Evolutionary conservation across 2,888 invertebrate species (phyloP).

Genomic region (Acrobasis suavella): DNA sequence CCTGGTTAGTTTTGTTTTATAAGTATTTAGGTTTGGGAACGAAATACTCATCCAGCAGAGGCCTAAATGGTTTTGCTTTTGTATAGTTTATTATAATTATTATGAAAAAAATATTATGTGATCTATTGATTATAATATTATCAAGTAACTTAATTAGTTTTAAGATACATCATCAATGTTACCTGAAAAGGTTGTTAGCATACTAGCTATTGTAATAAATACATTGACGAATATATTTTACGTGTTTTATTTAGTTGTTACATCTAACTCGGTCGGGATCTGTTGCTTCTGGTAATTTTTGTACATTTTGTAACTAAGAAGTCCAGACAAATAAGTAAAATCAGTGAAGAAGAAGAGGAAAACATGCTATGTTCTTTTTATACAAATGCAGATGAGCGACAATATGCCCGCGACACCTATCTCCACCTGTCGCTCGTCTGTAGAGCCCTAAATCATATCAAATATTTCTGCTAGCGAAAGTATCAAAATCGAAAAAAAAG

Average conservation of each 20-base stretch:
- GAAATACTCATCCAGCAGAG: constrained; percentile 23
- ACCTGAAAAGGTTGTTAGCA: constrained; percentile 24
- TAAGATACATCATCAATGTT: constrained; percentile 54
- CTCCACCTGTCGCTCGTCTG: too few relatives aligned
- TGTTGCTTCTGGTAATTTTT: too few relatives aligned
- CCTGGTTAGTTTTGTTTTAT: constrained; percentile 9
- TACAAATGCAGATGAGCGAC: too few relatives aligned
- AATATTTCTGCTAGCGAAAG: too few relatives aligned
- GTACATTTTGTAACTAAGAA: too few relatives aligned
- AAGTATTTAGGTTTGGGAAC: neutral
- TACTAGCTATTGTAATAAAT: constrained; percentile 33
- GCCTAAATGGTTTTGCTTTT: constrained; percentile 38
- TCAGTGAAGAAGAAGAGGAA: too few relatives aligned
- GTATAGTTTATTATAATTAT: constrained; percentile 49
- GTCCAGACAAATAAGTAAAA: too few relatives aligned
- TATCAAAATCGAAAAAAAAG: too few relatives aligned
- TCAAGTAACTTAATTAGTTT: constrained; percentile 47
- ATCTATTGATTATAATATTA: constrained; percentile 50
- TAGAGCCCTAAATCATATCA: too few relatives aligned
- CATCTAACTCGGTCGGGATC: too few relatives aligned
- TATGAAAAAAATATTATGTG: constrained; percentile 53
- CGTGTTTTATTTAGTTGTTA: constrained; percentile 6
- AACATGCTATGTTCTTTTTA: too few relatives aligned
- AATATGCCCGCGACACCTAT: too few relatives aligned
- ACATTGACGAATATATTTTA: constrained; percentile 37